Conservation (phyloP, 2,888 invertebrate genomes). For the Rhagonycha lutea region DNA sequence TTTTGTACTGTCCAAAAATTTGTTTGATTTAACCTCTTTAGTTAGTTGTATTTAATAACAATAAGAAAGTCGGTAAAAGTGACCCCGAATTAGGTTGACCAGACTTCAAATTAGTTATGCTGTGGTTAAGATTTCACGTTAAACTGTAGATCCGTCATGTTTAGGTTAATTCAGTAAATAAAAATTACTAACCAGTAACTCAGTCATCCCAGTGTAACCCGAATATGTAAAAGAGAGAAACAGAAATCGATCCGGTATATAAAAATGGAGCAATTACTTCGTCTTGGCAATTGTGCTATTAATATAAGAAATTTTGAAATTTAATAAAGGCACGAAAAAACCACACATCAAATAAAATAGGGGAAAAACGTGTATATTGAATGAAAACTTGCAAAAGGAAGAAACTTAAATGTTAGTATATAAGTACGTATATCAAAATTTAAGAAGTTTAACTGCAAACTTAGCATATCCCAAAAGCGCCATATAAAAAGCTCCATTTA, state of each 20-base stretch:
- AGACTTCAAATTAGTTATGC: too few relatives aligned
- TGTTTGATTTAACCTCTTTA: too few relatives aligned
- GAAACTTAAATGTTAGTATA: neutral
- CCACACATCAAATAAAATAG: neutral
- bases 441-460: conserved; percentile 30
- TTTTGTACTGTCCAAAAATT: too few relatives aligned
- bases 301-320: neutral
- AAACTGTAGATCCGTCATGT: too few relatives aligned
- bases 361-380: neutral
- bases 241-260: neutral
- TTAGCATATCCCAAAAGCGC: conserved; percentile 31
- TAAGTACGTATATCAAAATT: neutral
- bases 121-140: too few relatives aligned
- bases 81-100: too few relatives aligned
- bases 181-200: too few relatives aligned
- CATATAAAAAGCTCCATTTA: conserved; percentile 51
- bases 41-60: too few relatives aligned
- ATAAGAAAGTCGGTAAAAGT: too few relatives aligned
- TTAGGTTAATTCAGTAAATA: too few relatives aligned
- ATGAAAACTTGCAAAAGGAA: neutral
- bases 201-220: too few relatives aligned
- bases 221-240: too few relatives aligned
- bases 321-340: neutral
- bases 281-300: neutral
- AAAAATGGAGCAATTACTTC: neutral